Evolutionary conservation across 2,888 invertebrate species (phyloP), one percentile per base, ranked within the genome.

Genomic region (Habroteleia sp.): DNA sequence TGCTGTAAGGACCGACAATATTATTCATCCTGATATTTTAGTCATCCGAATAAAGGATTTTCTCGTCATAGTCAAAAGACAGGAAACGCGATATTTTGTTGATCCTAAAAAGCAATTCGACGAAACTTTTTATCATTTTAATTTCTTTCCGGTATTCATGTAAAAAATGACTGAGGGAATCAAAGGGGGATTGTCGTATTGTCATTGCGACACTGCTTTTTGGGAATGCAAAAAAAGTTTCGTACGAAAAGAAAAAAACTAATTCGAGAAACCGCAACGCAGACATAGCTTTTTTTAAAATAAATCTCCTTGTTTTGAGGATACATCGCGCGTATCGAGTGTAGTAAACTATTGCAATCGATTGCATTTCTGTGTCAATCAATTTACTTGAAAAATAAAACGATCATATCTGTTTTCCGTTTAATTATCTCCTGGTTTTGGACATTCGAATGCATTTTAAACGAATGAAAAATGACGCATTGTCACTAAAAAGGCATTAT

Each of bases 301-400:
- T 46, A 46, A 50, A 50, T 33, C n/a, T 6, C 35, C 33, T 50
- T 23, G 33, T 23, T 50, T 52, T 16, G 7, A 52, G 37, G 52
- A 37, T 37, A 25, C 25, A 16, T 25, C 35, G 25, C 23, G 54
- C 3, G 37, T 27, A 8, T 52, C 37, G 41, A 13, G 11, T 29
- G 10, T 16, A 29, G 25, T 29, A 54, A 54, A 54, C 11, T 54
- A 16, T 37, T 39, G 39, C 54, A 39, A 42, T 31, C 56, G 56
- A 42, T 56, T 41, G 56, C 31, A 20, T 58, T 58, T 42, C 56
- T 58, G 11, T 58, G 56, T 58, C 56, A 58, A 58, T 58, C 42
- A 58, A 42, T 58, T 58, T 58, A 31, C 14, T 29, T 41, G 25
- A 8, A 33, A 58, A 33, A 42, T 16, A 42, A 58, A 58, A 58